phyloP scores from a whole-genome alignment of 2,888 invertebrate genomes.

The Volucella inanis region DNA sequence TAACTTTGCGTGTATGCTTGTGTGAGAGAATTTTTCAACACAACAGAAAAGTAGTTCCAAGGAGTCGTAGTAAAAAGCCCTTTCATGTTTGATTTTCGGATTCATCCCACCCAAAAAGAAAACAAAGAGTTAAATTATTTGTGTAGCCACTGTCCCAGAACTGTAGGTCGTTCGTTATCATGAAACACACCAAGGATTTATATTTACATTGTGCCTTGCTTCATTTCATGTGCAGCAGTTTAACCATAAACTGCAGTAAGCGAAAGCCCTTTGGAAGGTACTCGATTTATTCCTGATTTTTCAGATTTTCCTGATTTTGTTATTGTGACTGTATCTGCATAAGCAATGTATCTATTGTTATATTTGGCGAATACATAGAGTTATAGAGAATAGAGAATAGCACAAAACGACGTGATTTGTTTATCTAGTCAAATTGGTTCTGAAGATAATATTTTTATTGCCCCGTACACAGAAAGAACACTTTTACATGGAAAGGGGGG shows the following conservation, averaged over 20 bases:
- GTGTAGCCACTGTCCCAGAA: too few species aligned
- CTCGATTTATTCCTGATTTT: not conserved
- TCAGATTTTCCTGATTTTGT: not conserved
- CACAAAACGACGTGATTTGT: constrained; percentile 45
- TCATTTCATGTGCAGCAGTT: not conserved
- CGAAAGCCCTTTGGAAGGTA: constrained; percentile 17
- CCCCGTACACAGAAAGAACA: constrained; percentile 25
- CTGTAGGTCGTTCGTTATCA: constrained; percentile 1
- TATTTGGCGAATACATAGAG: constrained; percentile 10
- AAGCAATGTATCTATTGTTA: constrained; percentile 54
- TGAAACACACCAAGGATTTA: constrained; percentile 8
- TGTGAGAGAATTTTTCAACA: not conserved
- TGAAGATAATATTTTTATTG: constrained; percentile 60
- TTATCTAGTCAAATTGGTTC: constrained; percentile 73
- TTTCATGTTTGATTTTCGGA: constrained; percentile 45
- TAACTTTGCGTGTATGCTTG: not conserved
- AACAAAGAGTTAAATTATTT: constrained; percentile 42
- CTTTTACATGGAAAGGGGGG: constrained; percentile 57
- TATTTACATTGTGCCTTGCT: too few species aligned
- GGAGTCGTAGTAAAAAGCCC: not conserved
- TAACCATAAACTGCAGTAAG: constrained; percentile 3
- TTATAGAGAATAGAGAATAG: constrained; percentile 23
- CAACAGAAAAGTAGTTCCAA: not conserved
- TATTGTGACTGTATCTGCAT: constrained; percentile 15
- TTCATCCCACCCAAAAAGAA: constrained; percentile 19